These are phyloP conservation scores for Lasiurus cinereus DNA, from an alignment of 2,113 vertebrate genomes.

Conservation along the genomic window DNA sequence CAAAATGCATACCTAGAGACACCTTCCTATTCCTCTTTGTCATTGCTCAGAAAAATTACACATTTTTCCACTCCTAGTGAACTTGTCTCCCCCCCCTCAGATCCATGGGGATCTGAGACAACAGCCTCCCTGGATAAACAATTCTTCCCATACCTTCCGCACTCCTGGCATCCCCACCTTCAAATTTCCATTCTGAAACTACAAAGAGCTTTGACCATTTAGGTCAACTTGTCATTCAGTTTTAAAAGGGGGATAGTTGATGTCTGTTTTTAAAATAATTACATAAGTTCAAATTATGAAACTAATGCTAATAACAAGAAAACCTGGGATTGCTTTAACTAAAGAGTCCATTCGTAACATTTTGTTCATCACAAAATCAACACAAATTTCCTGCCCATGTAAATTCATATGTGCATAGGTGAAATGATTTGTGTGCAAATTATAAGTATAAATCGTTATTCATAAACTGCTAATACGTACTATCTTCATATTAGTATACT, in stretches of 20 bases:
- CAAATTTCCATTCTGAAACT: slow-evolving; percentile 15
- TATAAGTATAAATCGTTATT: slow-evolving; percentile 30
- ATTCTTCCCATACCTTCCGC: background rate
- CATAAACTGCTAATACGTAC: background rate
- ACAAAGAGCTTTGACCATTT: background rate
- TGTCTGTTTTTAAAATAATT: slow-evolving; percentile 32
- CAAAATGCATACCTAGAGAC: background rate
- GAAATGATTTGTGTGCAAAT: background rate
- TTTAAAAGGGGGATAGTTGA: slow-evolving; percentile 1
- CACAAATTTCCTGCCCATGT: background rate
- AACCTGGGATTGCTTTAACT: background rate
- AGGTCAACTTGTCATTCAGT: background rate
- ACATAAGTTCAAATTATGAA: slow-evolving; percentile 28
- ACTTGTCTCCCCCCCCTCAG: too few species aligned
- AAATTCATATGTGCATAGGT: background rate
- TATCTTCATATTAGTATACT: background rate
- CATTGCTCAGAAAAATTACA: background rate
- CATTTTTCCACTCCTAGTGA: background rate
- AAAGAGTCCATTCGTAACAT: background rate
- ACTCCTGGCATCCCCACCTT: background rate
- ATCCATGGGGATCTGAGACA: background rate
- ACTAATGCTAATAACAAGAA: slow-evolving; percentile 36
- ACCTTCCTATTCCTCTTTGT: background rate
- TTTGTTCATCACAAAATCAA: slow-evolving; percentile 35
- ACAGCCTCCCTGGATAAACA: background rate